Evolutionary conservation across 2,888 invertebrate species (phyloP).

Genomic region (Linyphia triangularis): DNA sequence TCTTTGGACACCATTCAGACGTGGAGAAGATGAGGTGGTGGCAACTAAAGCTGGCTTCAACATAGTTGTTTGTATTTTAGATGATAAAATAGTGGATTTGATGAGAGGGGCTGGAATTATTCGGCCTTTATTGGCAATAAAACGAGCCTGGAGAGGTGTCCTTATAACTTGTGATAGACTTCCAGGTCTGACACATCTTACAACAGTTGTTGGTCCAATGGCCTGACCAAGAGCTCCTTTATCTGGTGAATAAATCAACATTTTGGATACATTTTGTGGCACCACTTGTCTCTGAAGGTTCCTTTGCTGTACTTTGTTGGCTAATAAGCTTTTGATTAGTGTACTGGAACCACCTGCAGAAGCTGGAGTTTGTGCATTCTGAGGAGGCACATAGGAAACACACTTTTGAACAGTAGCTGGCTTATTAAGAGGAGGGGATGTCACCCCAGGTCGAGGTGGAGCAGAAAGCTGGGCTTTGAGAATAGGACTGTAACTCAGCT

Average conservation of each 20-base stretch:
- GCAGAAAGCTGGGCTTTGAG: conserved; percentile 90
- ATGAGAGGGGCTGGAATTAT: conserved; percentile 37
- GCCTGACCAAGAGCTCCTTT: conserved; percentile 52
- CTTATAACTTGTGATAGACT: conserved; percentile 38
- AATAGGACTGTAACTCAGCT: conserved; percentile 81
- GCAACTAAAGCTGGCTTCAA: conserved; percentile 32
- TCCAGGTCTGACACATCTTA: conserved; percentile 52
- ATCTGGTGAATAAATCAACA: conserved; percentile 68
- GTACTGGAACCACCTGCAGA: conserved; percentile 85
- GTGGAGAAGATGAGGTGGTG: conserved; percentile 63
- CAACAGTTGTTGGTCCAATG: conserved; percentile 24
- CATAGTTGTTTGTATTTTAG: conserved; percentile 46
- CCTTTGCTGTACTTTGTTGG: conserved; percentile 88
- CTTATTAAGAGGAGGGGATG: conserved; percentile 56
- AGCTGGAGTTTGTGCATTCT: conserved; percentile 77
- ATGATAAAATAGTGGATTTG: conserved; percentile 48
- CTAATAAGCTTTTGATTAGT: conserved; percentile 94
- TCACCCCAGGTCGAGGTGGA: conserved; percentile 80
- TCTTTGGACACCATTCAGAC: conserved; percentile 76
- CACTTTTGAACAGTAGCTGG: conserved; percentile 35
- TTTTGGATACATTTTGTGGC: conserved; percentile 65
- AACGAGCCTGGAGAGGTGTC: conserved; percentile 55
- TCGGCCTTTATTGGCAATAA: conserved; percentile 62
- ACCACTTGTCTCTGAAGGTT: conserved; percentile 74
- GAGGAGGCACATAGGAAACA: conserved; percentile 66